Evolutionary conservation across 2,797 vertebrate genomes (phyloP), one percentile per base, ranked within the genome.

Genomic region (Ctenopoma multispine): DNA sequence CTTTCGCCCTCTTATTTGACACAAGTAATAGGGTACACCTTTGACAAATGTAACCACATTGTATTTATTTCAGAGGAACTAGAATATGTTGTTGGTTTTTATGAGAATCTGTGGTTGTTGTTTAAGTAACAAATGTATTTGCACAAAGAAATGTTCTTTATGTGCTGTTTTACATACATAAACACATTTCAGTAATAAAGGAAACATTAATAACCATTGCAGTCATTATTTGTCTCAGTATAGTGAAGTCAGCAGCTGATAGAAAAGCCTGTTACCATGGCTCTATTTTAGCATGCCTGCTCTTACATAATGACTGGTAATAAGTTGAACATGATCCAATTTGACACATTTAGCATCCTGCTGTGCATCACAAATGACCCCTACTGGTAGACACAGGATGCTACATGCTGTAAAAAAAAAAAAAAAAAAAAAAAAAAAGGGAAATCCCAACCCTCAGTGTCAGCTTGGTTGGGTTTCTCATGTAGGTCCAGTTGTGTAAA

Each of bases 171-270:
- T 92, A 89, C 92, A 93, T 82, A 75, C 86, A 89, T 90, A 83
- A 91, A 92, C 84, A 91, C 89, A 79, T 93, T 94, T 94, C 81
- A 82, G 83, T 91, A 93, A 92, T 93, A 89, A 87, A 93, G 90
- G 86, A 92, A 91, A 87, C 71, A 77, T 85, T 78, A 72, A 74
- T 82, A 86, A 17, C 41, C 55, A 12, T 5, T 4, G 15, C 18
- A 11, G 47, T 61, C 29, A 21, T 67, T 21, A 21, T 67, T 57
- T 81, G 57, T 67, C 20, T 79, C 2, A 17, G 41, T 11, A 15
- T 48, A 21, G 23, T 17, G 27, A 40, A 59, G 34, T 38, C 41
- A 55, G 10, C 60, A 68, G 64, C 49, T 75, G 64, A 44, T 4
- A 24, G 55, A 62, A 44, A 31, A 47, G 65, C 43, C 58, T 69